Evolutionary conservation across 1,140 invertebrate genomes (phyloP).

Genomic region (Drosophila micromelanica): DNA sequence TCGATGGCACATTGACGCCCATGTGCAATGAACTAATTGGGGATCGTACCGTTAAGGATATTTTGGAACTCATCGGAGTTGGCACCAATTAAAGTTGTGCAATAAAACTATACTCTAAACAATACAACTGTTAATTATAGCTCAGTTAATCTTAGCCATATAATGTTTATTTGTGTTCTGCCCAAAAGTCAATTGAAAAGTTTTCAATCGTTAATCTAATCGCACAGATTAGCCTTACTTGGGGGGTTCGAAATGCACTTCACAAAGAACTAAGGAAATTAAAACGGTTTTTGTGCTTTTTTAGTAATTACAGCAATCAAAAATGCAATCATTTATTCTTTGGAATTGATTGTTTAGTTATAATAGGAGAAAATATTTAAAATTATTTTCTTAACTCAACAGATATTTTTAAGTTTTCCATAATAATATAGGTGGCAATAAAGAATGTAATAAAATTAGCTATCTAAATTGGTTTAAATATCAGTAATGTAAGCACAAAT

Average conservation of each 20-base stretch:
- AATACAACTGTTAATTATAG: slow-evolving; percentile 6
- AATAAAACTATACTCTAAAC: slow-evolving; percentile 12
- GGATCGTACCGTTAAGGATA: slow-evolving; percentile 52
- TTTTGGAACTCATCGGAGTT: slow-evolving; percentile 53
- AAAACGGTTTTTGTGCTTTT: background rate
- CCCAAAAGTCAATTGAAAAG: slow-evolving; percentile 9
- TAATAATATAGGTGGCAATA: too few species aligned
- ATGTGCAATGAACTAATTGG: slow-evolving; percentile 67
- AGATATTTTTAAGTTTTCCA: too few species aligned
- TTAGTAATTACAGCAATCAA: background rate
- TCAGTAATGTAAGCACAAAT: too few species aligned
- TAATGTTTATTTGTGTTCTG: slow-evolving; percentile 32
- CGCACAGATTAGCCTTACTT: slow-evolving; percentile 44
- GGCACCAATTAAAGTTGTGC: slow-evolving; percentile 9
- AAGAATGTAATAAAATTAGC: too few species aligned
- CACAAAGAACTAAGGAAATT: background rate
- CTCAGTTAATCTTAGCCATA: slow-evolving; percentile 19
- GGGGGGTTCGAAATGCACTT: slow-evolving; percentile 46
- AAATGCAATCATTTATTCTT: too few species aligned
- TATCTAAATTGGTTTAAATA: too few species aligned
- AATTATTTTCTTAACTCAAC: too few species aligned
- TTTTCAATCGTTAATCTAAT: slow-evolving; percentile 62
- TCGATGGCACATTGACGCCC: slow-evolving; percentile 56
- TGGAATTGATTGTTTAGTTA: too few species aligned
- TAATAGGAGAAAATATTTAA: too few species aligned